phyloP scores from a whole-genome alignment of 53 echinoderm and acorn worm genomes.

The Paracentrotus lividus region DNA sequence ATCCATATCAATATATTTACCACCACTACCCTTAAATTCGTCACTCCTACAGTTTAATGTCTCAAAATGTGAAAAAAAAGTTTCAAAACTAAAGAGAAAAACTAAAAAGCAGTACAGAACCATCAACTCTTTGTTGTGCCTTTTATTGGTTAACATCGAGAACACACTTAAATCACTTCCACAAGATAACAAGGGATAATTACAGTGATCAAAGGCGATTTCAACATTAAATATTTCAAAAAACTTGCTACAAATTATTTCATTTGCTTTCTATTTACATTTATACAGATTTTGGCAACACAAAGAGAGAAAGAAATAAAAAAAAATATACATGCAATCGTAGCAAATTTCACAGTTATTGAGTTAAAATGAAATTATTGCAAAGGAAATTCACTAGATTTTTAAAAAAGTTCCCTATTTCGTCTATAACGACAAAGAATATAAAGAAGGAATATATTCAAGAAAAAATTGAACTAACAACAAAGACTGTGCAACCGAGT shows the following conservation, averaged over 20 bases:
- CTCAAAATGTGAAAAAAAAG: not conserved
- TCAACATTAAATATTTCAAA: slow-evolving; percentile 49
- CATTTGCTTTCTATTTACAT: slow-evolving; percentile 62
- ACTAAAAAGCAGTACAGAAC: not conserved
- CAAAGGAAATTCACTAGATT: not conserved
- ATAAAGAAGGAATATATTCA: not conserved
- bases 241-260: slow-evolving; percentile 29
- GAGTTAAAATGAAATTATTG: slow-evolving; percentile 36
- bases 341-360: not conserved
- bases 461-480: not conserved
- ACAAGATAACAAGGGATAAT: not conserved
- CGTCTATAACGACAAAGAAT: not conserved
- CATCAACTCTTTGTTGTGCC: not conserved
- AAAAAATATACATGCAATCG: slow-evolving; percentile 2
- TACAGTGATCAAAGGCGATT: not conserved
- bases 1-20: no score
- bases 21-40: no score
- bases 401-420: not conserved
- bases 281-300: slow-evolving; percentile 64
- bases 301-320: not conserved
- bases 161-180: not conserved
- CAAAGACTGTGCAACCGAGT: not conserved
- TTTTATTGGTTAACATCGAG: not conserved
- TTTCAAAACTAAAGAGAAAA: not conserved
- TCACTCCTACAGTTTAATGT: no score